Base-by-base conservation (phyloP, 2,113 vertebrate species). In the Anarrhichthys ocellatus region DNA sequence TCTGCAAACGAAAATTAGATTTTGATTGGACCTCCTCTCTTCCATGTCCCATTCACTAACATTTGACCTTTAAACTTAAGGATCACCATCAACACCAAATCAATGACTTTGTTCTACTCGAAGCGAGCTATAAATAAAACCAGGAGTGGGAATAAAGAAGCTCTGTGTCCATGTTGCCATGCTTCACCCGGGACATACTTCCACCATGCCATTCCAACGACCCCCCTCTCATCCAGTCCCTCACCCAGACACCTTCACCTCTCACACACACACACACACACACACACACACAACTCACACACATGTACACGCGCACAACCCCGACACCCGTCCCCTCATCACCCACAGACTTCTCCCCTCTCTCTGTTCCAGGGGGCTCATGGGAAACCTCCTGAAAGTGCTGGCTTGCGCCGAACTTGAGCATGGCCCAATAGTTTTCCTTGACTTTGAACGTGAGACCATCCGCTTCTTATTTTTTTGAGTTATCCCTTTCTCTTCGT, bases 401-500 rank as follows among this genome's bases (percentile, higher is more conserved):
- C 96, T 97, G 96, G 95, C 97, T 96, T 97, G 96, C 96, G 94
- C 95, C 95, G 96, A 97, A 88, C 96, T 97, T 96, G 97, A 97
- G 96, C 97, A 97, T 96, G 96, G 97, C 96, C 96, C 95, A 96
- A 97, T 97, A 96, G 96, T 98, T 98, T 97, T 96, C 97, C 97
- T 98, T 97, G 97, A 97, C 97, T 97, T 97, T 97, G 97, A 97
- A 97, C 95, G 97, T 98, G 97, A 98, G 97, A 96, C 95, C 96
- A 96, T 96, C 91, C 88, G 93, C 95, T 96, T 96, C 89, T 96
- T 95, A 90, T 94, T 93, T 94, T 92, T 92, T 91, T 91, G 17
- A 91, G 80, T 92, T 93, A 42, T 88, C 70, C 82, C 84, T 91
- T 91, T 89, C 69, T 91, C 76, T 91, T 67, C 50, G 83, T 86